phyloP scores from a whole-genome alignment of 2,888 invertebrate genomes.

The Emmelina monodactyla region DNA sequence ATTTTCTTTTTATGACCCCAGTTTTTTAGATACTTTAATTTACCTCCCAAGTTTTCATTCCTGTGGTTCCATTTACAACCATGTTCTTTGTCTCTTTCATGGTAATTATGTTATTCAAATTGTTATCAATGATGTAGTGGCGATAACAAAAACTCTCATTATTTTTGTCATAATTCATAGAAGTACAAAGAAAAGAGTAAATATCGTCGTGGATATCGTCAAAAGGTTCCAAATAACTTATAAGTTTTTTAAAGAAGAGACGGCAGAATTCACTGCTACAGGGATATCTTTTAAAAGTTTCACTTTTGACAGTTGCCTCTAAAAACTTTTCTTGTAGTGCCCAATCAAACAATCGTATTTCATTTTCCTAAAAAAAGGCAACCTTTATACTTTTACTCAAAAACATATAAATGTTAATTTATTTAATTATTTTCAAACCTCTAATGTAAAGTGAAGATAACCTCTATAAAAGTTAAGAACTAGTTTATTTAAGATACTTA shows the following conservation, averaged over 20 bases:
- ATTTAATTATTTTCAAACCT: slow-evolving; percentile 17
- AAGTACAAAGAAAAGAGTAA: slow-evolving; percentile 66
- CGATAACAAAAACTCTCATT: slow-evolving; percentile 63
- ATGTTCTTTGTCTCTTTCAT: slow-evolving; percentile 75
- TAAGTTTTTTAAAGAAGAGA: slow-evolving; percentile 71
- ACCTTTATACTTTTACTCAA: not conserved
- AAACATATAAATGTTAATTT: not conserved
- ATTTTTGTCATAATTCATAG: slow-evolving; percentile 39
- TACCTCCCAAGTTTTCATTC: slow-evolving; percentile 82
- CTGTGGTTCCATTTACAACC: slow-evolving; percentile 81
- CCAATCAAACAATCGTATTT: slow-evolving; percentile 39
- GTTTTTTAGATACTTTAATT: slow-evolving; percentile 5
- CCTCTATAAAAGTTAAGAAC: slow-evolving; percentile 17
- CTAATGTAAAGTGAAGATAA: slow-evolving; percentile 21
- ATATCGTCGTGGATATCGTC: slow-evolving; percentile 71
- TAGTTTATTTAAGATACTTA: no score
- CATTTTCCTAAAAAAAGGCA: slow-evolving; percentile 28
- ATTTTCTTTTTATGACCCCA: not conserved
- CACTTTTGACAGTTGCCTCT: slow-evolving; percentile 62
- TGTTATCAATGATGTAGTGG: slow-evolving; percentile 65
- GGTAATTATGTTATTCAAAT: slow-evolving; percentile 48
- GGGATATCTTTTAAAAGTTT: slow-evolving; percentile 66
- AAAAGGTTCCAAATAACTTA: slow-evolving; percentile 62
- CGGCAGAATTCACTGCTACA: slow-evolving; percentile 68
- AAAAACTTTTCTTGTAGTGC: slow-evolving; percentile 68